phyloP scores from a whole-genome alignment of 2,113 vertebrate genomes.

The Pterocles orientalis region DNA sequence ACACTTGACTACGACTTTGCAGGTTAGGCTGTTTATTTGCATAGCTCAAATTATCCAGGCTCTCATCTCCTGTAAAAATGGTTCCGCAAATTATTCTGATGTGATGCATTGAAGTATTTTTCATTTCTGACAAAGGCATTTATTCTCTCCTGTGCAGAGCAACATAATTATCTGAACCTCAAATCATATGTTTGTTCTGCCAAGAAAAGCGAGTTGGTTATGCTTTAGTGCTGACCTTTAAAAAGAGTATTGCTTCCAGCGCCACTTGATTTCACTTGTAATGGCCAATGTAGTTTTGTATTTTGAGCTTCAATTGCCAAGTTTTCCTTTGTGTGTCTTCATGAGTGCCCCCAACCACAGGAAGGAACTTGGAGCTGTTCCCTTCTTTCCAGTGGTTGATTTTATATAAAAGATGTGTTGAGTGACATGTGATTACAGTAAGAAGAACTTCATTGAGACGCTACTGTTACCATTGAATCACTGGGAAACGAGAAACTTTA shows the following conservation, averaged over 20 bases:
- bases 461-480: background rate
- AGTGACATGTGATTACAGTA: rapidly evolving
- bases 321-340: background rate
- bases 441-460: background rate
- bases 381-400: background rate
- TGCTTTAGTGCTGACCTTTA: conserved; percentile 66
- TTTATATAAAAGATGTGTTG: background rate
- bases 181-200: conserved; percentile 57
- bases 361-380: background rate
- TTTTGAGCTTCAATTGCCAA: background rate
- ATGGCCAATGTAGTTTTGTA: background rate
- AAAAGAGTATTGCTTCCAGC: conserved; percentile 52
- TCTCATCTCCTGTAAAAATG: conserved; percentile 54
- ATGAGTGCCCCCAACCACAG: background rate
- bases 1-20: conserved; percentile 42
- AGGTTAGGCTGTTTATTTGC: conserved; percentile 61
- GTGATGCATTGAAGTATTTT: conserved; percentile 57
- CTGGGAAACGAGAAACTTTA: background rate
- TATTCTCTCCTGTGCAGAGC: conserved; percentile 44
- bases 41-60: conserved; percentile 54
- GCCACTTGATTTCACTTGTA: conserved; percentile 49
- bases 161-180: conserved; percentile 61
- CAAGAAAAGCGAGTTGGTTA: conserved; percentile 48
- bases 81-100: conserved; percentile 55
- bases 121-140: conserved; percentile 58